phyloP scores from a whole-genome alignment of 1,140 invertebrate species.

The Zeugodacus cucurbitae region DNA sequence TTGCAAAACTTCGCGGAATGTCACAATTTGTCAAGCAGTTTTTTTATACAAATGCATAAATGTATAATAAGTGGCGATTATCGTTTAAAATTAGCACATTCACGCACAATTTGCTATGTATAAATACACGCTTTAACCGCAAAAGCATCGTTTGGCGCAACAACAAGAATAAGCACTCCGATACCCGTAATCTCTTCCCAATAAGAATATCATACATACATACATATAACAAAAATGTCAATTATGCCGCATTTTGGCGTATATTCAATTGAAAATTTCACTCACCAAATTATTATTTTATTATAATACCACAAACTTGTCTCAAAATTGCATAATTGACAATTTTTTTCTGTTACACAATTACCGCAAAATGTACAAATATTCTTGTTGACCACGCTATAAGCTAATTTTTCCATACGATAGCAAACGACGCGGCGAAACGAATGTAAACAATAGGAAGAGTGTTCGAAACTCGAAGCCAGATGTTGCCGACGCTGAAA shows the following conservation, averaged over 20 bases:
- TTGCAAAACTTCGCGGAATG: background rate
- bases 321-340: conserved; percentile 29
- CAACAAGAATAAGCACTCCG: background rate
- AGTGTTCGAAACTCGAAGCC: conserved; percentile 8
- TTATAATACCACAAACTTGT: background rate
- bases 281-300: conserved; percentile 17
- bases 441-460: conserved; percentile 25
- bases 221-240: background rate
- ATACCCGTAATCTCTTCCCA: background rate
- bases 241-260: background rate
- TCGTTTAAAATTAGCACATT: background rate
- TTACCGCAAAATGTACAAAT: conserved; percentile 15
- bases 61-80: background rate
- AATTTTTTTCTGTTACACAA: background rate
- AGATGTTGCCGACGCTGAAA: background rate
- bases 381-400: background rate
- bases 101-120: background rate
- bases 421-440: conserved; percentile 24
- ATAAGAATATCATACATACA: background rate
- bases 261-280: background rate
- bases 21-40: background rate
- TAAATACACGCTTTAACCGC: background rate
- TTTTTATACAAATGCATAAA: background rate
- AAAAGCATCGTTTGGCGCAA: background rate
- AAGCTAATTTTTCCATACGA: background rate